phyloP scores from a whole-genome alignment of 2,113 vertebrate genomes.

The Thoracochromis brauschi region DNA sequence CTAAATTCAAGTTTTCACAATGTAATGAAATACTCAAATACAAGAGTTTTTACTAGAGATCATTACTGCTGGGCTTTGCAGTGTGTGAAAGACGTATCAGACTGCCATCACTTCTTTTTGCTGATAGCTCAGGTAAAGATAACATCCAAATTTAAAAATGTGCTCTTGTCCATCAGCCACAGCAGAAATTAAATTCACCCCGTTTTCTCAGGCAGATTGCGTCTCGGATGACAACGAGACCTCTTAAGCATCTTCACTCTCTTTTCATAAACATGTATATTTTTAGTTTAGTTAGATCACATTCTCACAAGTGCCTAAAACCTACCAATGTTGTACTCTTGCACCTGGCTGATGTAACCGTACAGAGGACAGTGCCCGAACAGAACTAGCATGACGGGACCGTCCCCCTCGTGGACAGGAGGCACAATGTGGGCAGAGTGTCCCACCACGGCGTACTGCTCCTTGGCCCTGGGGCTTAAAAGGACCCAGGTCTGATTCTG shows the following conservation, averaged over 20 bases:
- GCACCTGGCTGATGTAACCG: slow-evolving; percentile 90
- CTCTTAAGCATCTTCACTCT: not conserved
- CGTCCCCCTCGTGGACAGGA: slow-evolving; percentile 43
- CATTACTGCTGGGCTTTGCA: not conserved
- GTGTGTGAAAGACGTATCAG: not conserved
- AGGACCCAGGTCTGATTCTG: slow-evolving; percentile 82
- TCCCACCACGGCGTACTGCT: slow-evolving; percentile 92
- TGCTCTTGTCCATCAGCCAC: not conserved
- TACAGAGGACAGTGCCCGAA: slow-evolving; percentile 96
- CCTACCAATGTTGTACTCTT: slow-evolving; percentile 90
- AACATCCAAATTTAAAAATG: not conserved
- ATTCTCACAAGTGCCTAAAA: not conserved
- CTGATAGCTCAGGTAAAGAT: not conserved
- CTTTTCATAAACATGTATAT: not conserved
- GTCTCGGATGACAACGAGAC: not conserved
- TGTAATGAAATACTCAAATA: not conserved
- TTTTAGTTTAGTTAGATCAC: not conserved
- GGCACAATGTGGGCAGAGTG: slow-evolving; percentile 88
- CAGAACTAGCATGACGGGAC: slow-evolving; percentile 84
- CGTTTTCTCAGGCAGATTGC: not conserved
- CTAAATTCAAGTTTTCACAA: not conserved
- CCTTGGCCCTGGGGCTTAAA: slow-evolving; percentile 72
- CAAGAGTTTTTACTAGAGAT: not conserved
- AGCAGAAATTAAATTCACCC: not conserved
- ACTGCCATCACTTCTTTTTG: not conserved